Conservation (phyloP, 1,140 invertebrate genomes). For the Apis dorsata region DNA sequence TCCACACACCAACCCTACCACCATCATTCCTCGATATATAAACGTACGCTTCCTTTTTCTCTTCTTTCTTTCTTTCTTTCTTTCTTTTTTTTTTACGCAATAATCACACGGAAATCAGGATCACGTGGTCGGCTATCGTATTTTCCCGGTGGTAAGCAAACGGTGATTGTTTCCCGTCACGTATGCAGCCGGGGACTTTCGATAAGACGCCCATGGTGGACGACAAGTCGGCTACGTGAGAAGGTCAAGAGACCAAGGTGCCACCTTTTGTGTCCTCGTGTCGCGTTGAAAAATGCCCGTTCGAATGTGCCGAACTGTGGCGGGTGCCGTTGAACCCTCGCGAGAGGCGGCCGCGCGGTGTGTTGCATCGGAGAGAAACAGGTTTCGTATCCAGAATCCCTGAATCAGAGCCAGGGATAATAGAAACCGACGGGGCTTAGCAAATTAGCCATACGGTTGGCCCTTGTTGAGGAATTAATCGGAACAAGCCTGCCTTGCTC, state of each 20-base stretch:
- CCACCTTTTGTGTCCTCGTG: slow-evolving; percentile 58
- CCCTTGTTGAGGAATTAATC: slow-evolving; percentile 46
- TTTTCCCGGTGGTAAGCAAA: slow-evolving; percentile 1
- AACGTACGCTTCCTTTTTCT: no score
- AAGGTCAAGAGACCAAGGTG: slow-evolving; percentile 50
- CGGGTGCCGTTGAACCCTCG: slow-evolving; percentile 62
- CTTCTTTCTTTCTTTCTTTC: no score
- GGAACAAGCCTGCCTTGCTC: slow-evolving; percentile 14
- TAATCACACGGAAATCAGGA: slow-evolving; percentile 2
- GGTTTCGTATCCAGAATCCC: slow-evolving; percentile 63
- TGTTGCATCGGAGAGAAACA: slow-evolving; percentile 52
- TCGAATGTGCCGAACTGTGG: slow-evolving; percentile 59
- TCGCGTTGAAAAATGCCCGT: slow-evolving; percentile 52
- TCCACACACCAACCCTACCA: not conserved
- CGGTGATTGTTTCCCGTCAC: slow-evolving; percentile 34
- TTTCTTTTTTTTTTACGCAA: not conserved
- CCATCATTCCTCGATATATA: no score
- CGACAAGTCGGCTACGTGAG: slow-evolving; percentile 7
- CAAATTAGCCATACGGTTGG: slow-evolving; percentile 44
- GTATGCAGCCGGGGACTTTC: not conserved
- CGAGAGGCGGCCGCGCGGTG: not conserved
- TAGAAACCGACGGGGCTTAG: slow-evolving; percentile 56
- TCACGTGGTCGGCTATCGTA: not conserved
- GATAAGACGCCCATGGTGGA: slow-evolving; percentile 10
- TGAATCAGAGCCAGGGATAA: slow-evolving; percentile 57